Base-by-base conservation (phyloP, 2,797 vertebrate species). In the Dallia pectoralis region DNA sequence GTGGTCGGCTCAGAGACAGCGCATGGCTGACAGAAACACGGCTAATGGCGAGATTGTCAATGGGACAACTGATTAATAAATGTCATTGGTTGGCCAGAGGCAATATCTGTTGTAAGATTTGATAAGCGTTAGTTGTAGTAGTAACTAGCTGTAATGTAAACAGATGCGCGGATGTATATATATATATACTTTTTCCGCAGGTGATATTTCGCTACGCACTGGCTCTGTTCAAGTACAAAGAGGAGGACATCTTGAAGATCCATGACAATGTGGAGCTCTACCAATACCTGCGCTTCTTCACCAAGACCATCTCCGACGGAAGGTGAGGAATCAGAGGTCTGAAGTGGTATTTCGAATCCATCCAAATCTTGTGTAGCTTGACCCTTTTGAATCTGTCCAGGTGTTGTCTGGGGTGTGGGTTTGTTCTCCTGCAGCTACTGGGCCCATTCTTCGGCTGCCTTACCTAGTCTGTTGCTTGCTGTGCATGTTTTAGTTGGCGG, bases 151-250 rank as follows among this genome's bases (percentile, higher is more conserved):
- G 40, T 59, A 59, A 59, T 59, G 53, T 59, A 59, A 25, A 59
- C 53, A 25, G n/a, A n/a, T n/a, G n/a, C n/a, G n/a, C n/a, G n/a
- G n/a, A n/a, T n/a, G n/a, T 59, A 18, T 9, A 12, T 59, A 22
- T 4, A 14, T 12, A 12, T 25, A 14, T 59, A 59, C 19, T 44
- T 12, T 12, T 14, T 44, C 40, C 9, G 49, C 77, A 99, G 97
- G 97, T 99, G 30, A 92, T 98, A 75, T 99, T 99, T 83, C 94
- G 97, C 72, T 99, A 97, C 5, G 91, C 95, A 68, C 87, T 99
- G 79, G 97, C 97, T 0, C 94, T 99, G 82, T 96, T 99, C 85
- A 99, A 97, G 86, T 97, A 96, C 90, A 97, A 96, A 0, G 96
- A 99, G 83, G 95, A 97, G 1, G 94, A 93, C 81, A 94, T 99